Base-by-base conservation (phyloP, 2,888 invertebrate genomes). In the Zootermopsis nevadensis region DNA sequence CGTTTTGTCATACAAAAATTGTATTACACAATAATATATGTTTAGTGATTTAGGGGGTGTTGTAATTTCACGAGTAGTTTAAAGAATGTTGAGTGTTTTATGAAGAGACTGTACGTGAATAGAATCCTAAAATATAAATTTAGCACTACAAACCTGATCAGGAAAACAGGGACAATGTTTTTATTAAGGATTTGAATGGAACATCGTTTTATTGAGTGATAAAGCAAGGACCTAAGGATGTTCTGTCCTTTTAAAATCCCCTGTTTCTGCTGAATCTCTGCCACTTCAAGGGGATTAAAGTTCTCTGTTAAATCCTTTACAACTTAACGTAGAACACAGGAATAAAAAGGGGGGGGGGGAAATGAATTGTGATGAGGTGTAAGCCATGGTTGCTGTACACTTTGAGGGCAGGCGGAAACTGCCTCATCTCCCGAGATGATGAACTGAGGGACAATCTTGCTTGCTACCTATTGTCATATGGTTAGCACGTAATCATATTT, bases 171-270 rank as follows among this genome's bases (percentile, higher is more conserved):
- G 38, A 38, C 74, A 12, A 27, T 79, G 79, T 79, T 79, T 79
- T 79, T 79, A 66, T 66, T 35, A 66, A 2, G 79, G 79, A 79
- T 79, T 35, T 79, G 79, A 66, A 74, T 74, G 24, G 6, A 79
- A 66, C 35, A 35, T 79, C 79, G 66, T 79, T 79, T 79, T 79
- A 79, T 79, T 79, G 79, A 66, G 79, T 38, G 79, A 79, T 79
- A 79, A 79, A 79, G 60, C 74, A 74, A 69, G 38, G 38, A 31
- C 22, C 15, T 38, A 35, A 74, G 60, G 66, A 60, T 19, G 27
- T 53, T 24, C 22, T 27, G 27, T 8, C 76, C 42, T 30, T 77
- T 24, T 24, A 31, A 30, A 38, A 24, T 33, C 22, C 22, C 19
- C 4, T 66, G 31, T 24, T 77, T 48, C 38, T 35, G 15, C 77